Conservation (phyloP, 2,113 vertebrate genomes). For the Dasyprocta punctata region DNA sequence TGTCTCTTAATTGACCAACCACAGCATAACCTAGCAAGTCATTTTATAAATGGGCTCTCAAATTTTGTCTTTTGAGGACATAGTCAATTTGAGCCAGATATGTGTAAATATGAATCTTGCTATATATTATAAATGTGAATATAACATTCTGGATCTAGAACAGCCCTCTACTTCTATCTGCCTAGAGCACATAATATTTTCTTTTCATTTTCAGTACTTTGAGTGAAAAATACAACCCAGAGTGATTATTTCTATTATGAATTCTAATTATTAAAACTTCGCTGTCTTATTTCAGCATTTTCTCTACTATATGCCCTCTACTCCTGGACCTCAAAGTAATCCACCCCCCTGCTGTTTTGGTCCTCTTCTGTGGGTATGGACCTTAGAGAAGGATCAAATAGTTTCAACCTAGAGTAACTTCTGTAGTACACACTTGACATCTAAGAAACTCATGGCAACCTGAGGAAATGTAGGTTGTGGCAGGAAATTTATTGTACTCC, state of each 20-base stretch:
- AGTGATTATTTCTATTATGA: not conserved
- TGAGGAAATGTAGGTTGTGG: not conserved
- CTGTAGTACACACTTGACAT: too few relatives aligned
- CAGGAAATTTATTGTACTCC: not conserved
- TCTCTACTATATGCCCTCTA: not conserved
- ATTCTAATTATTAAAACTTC: not conserved
- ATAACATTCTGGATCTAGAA: not conserved
- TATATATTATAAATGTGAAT: not conserved
- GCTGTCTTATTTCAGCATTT: not conserved
- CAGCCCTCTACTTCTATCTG: not conserved
- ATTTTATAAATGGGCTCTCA: not conserved
- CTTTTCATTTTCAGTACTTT: not conserved
- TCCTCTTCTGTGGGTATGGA: not conserved
- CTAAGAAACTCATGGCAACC: not conserved
- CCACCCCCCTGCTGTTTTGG: rapidly evolving
- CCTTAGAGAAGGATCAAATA: not conserved
- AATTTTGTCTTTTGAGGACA: not conserved
- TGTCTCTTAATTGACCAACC: not conserved
- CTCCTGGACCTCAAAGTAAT: not conserved
- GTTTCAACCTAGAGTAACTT: not conserved
- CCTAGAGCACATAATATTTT: not conserved
- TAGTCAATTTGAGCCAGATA: not conserved
- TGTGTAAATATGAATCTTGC: not conserved
- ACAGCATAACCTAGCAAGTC: too few relatives aligned
- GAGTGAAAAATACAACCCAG: not conserved